These are phyloP conservation scores for Epiblema foenella DNA, from an alignment of 2,888 invertebrate species.

Conservation along the genomic window DNA sequence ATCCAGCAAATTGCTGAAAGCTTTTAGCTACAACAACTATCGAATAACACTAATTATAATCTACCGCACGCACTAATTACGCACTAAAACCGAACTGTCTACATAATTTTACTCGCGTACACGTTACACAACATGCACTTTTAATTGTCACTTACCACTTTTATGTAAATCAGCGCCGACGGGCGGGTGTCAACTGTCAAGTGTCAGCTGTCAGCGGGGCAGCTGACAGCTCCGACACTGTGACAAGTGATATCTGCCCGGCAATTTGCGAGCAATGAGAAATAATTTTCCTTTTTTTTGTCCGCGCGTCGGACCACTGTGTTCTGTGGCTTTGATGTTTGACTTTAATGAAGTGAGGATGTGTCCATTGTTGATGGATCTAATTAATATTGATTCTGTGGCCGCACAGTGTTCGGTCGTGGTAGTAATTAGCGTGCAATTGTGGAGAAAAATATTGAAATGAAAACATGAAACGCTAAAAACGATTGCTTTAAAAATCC, in stretches of 20 bases:
- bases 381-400: background rate
- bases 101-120: conserved; percentile 29
- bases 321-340: conserved; percentile 36
- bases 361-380: conserved; percentile 14
- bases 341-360: conserved; percentile 27
- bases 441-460: background rate
- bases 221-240: conserved; percentile 69
- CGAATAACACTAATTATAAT: conserved; percentile 12
- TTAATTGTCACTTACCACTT: conserved; percentile 75
- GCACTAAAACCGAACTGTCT: conserved; percentile 7
- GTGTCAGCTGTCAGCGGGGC: conserved; percentile 62
- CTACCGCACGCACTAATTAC: background rate
- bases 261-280: conserved; percentile 71
- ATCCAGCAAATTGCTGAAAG: background rate
- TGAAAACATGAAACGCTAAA: too few relatives aligned
- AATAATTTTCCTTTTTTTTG: conserved; percentile 60
- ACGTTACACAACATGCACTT: conserved; percentile 60
- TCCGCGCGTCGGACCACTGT: conserved; percentile 48
- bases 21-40: background rate
- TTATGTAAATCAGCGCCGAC: conserved; percentile 77
- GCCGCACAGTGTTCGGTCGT: background rate
- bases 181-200: conserved; percentile 55
- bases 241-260: conserved; percentile 70
- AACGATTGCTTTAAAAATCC: too few relatives aligned
- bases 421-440: conserved; percentile 1